A percentile compares a stretch with the other conserved stretches of the same genome.
These are phyloP conservation scores for Eupithecia dodoneata DNA, from an alignment of 2,888 invertebrate genomes.

Conservation along the genomic window DNA sequence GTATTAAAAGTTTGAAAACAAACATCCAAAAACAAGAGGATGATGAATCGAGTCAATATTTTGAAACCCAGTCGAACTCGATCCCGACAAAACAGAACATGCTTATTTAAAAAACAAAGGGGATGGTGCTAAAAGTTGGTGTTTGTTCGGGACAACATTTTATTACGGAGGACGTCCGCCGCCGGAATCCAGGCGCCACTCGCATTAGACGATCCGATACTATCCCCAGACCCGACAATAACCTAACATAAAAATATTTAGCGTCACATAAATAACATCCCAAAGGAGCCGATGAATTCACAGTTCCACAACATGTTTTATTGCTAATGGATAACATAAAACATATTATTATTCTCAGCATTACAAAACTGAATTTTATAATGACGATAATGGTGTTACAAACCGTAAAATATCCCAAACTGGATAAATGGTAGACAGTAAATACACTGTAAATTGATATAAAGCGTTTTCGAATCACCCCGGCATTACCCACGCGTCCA, in stretches of 20 bases:
- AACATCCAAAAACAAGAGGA: slow-evolving; percentile 39
- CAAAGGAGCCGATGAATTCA: slow-evolving; percentile 79
- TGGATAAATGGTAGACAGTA: slow-evolving; percentile 61
- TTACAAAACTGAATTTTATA: slow-evolving; percentile 51
- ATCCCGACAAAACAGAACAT: slow-evolving; percentile 71
- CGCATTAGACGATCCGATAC: slow-evolving; percentile 79
- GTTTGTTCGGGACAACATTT: slow-evolving; percentile 78
- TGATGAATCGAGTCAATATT: slow-evolving; percentile 64
- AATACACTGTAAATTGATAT: slow-evolving; percentile 78
- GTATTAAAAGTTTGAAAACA: slow-evolving; percentile 41
- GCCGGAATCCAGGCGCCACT: slow-evolving; percentile 77
- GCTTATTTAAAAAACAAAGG: slow-evolving; percentile 77
- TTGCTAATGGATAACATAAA: slow-evolving; percentile 67
- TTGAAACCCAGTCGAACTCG: slow-evolving; percentile 59
- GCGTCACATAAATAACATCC: slow-evolving; percentile 78
- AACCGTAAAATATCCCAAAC: slow-evolving; percentile 67
- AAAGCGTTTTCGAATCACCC: slow-evolving; percentile 75
- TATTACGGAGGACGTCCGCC: slow-evolving; percentile 73
- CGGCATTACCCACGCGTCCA: slow-evolving; percentile 60
- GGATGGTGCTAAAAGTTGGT: slow-evolving; percentile 73
- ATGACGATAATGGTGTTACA: slow-evolving; percentile 57
- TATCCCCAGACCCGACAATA: slow-evolving; percentile 74
- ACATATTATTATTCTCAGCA: slow-evolving; percentile 56
- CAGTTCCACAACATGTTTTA: slow-evolving; percentile 75
- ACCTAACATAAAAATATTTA: slow-evolving; percentile 81